A percentile compares a stretch with the other conserved stretches of the same genome.
Evolutionary conservation across 2,888 invertebrate genomes (phyloP).

Genomic region (Drosophila setosimentum): DNA sequence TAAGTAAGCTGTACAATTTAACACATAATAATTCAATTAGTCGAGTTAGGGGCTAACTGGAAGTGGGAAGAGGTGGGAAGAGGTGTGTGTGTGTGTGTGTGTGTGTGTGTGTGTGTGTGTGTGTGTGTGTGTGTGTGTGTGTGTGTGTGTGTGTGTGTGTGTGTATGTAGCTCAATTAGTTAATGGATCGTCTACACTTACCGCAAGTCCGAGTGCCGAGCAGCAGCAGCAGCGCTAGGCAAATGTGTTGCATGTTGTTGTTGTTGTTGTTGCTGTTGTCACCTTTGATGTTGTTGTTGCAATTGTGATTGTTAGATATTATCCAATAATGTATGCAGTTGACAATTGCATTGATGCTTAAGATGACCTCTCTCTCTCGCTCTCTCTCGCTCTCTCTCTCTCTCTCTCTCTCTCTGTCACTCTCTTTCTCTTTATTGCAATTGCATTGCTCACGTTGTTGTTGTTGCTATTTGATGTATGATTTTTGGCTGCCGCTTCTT

Average conservation of each 20-base stretch:
- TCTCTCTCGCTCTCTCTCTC: not conserved
- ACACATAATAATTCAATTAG: constrained; percentile 52
- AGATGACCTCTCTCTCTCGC: not conserved
- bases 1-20: constrained; percentile 40
- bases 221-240: constrained; percentile 38
- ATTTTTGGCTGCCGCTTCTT: constrained; percentile 13
- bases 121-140: constrained; percentile 5
- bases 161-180: constrained; percentile 52
- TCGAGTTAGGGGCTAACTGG: too few species aligned
- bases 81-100: constrained; percentile 1
- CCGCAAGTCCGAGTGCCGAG: constrained; percentile 43
- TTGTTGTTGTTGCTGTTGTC: constrained; percentile 10
- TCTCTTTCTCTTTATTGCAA: constrained; percentile 2
- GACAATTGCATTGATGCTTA: constrained; percentile 31
- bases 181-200: constrained; percentile 58
- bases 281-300: constrained; percentile 11
- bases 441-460: constrained; percentile 26
- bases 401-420: too few species aligned
- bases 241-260: constrained; percentile 39
- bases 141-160: constrained; percentile 2
- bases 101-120: constrained; percentile 5
- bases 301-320: constrained; percentile 22
- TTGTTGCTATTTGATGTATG: constrained; percentile 1
- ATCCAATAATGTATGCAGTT: constrained; percentile 19
- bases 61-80: not conserved